Conservation (phyloP, 2,113 vertebrate genomes). For the Hemicordylus capensis region DNA sequence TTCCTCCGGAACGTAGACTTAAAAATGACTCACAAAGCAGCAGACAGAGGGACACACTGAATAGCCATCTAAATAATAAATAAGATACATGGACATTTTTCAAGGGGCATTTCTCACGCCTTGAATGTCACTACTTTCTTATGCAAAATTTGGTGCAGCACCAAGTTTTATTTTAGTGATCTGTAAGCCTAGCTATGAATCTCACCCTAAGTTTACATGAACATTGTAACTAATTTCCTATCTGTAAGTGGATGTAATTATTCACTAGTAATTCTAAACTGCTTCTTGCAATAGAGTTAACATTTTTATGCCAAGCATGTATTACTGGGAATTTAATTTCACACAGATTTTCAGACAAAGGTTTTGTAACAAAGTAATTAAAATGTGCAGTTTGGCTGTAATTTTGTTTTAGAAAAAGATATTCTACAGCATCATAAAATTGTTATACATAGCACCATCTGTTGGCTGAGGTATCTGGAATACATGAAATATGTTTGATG, state of each 20-base stretch:
- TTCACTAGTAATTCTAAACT: conserved; percentile 49
- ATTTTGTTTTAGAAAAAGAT: conserved; percentile 63
- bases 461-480: conserved; percentile 72
- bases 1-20: too few species aligned
- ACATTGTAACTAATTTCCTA: conserved; percentile 38
- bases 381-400: conserved; percentile 54
- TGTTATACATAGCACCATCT: conserved; percentile 75
- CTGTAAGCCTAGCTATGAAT: neutral
- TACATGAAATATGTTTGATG: conserved; percentile 69
- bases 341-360: conserved; percentile 38
- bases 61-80: too few species aligned
- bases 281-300: conserved; percentile 40
- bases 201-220: conserved; percentile 32
- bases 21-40: too few species aligned
- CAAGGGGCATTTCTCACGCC: neutral
- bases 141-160: neutral
- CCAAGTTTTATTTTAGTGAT: neutral
- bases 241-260: conserved; percentile 49
- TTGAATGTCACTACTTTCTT: neutral
- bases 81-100: too few species aligned
- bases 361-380: conserved; percentile 62
- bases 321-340: conserved; percentile 63
- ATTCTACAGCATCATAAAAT: conserved; percentile 70
- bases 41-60: too few species aligned
- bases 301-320: conserved; percentile 54